Conservation (phyloP, 2,888 invertebrate genomes). For the Catocala nupta region DNA sequence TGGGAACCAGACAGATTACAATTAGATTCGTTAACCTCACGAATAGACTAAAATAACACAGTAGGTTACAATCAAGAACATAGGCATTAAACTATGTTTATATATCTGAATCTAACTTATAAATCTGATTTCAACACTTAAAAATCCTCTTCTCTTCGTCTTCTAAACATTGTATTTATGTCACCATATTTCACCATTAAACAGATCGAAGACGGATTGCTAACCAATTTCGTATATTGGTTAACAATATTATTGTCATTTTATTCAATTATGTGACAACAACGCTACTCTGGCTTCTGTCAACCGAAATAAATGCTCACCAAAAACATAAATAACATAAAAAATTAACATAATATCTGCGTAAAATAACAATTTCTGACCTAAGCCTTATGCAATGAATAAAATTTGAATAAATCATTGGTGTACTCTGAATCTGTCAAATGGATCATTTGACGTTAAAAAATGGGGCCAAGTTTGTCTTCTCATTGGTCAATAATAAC, state of each 20-base stretch:
- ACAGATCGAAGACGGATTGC: neutral
- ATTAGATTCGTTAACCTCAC: too few species aligned
- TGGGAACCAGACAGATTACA: too few species aligned
- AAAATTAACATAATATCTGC: conserved; percentile 39
- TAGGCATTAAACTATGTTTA: too few species aligned
- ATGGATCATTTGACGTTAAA: conserved; percentile 16
- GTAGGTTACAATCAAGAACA: too few species aligned
- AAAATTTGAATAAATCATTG: conserved; percentile 38
- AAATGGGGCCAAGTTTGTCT: conserved; percentile 34
- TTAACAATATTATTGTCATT: conserved; percentile 1
- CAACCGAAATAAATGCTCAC: neutral
- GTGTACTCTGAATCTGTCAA: conserved; percentile 45
- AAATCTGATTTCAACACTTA: too few species aligned
- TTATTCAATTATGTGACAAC: conserved; percentile 10
- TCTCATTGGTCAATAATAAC: conserved; percentile 14
- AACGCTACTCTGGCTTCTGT: neutral
- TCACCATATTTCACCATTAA: too few species aligned
- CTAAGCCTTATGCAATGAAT: conserved; percentile 26
- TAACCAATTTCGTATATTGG: neutral
- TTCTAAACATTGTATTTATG: too few species aligned
- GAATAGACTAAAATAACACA: too few species aligned
- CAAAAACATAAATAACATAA: conserved; percentile 25
- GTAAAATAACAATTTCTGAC: conserved; percentile 13
- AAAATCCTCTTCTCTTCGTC: too few species aligned
- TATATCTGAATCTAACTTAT: too few species aligned